These are phyloP conservation scores for Drosophila merina DNA, from an alignment of 2,888 invertebrate species.

Conservation along the genomic window DNA sequence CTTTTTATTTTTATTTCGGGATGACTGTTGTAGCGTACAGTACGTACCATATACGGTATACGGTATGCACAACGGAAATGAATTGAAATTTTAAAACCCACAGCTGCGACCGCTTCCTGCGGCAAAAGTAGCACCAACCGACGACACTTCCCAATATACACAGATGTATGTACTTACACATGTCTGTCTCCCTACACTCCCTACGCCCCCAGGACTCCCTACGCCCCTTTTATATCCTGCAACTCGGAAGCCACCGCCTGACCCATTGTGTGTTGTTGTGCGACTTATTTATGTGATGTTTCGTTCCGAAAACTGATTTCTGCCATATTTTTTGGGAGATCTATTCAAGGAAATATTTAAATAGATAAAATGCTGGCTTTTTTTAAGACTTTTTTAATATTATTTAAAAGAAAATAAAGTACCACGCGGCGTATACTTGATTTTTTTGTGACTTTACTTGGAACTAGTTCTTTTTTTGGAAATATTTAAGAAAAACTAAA, in stretches of 20 bases:
- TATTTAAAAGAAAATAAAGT: no score
- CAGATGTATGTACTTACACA: slow-evolving; percentile 36
- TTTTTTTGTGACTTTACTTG: no score
- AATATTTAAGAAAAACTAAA: no score
- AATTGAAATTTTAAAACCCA: slow-evolving; percentile 81
- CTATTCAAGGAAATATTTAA: not conserved
- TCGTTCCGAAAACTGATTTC: slow-evolving; percentile 43
- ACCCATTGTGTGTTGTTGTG: not conserved
- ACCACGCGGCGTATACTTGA: no score
- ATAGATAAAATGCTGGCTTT: no score
- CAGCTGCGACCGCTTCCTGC: slow-evolving; percentile 81
- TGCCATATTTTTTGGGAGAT: slow-evolving; percentile 15
- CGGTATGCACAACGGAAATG: slow-evolving; percentile 74
- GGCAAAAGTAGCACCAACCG: slow-evolving; percentile 71
- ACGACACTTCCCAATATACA: slow-evolving; percentile 62
- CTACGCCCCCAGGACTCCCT: no score
- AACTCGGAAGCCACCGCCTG: no score
- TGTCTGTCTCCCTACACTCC: slow-evolving; percentile 22
- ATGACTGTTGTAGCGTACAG: slow-evolving; percentile 43
- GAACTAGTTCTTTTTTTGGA: no score
- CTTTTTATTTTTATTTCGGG: slow-evolving; percentile 20
- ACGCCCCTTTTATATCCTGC: no score
- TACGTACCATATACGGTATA: slow-evolving; percentile 24
- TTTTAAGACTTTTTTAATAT: no score
- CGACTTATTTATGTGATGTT: slow-evolving; percentile 25